Base-by-base conservation (phyloP, 2,797 vertebrate species). In the Picus viridis region DNA sequence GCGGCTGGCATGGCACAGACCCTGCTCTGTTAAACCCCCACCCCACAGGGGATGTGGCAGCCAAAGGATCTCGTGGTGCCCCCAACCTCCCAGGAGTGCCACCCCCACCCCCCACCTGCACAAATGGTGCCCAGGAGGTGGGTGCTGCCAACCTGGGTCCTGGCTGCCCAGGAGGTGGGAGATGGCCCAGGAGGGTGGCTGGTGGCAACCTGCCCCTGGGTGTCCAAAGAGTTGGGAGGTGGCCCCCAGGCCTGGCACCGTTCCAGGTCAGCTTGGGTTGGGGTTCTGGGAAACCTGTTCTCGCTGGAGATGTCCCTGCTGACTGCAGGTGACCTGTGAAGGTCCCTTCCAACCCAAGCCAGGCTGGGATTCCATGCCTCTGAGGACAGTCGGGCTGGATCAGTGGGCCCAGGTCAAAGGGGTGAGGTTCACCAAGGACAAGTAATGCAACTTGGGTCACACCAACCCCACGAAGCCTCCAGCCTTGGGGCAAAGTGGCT, bases 1-100 rank as follows among this genome's bases (percentile, higher is more conserved):
- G 67, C 41, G 10, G 18, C 47, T 22, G 14, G 14, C 16, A 15
- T 6, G 62, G 85, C 89, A 92, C 92, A 92, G 86, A 92, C 72
- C 64, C 86, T 4, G 72, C 92, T 93, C 89, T 93, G 94, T 91
- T 84, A 9, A 9, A 1, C 72, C 69, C 62, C 32, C 7, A 12
- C 34, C 9, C 9, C 6, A 1, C 9, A 6, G 6, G 8, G 58
- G 7, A 27, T 2, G 13, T 6, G 8, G 54, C 56, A 20, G 30
- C n/a, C 41, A 19, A 51, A 30, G 36, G 30, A 61, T 26, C 26
- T 32, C 32, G 7, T 4, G 64, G 27, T 22, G 30, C 22, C 20
- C 43, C 32, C 43, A 3, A 56, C 30, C 14, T 6, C 41, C 30
- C 4, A 18, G 53, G 30, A 69, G 72, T 49, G 22, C 57, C 58